Base-by-base conservation (phyloP, 53 echinoderm and acorn worm genomes). In the Holothuria scabra region DNA sequence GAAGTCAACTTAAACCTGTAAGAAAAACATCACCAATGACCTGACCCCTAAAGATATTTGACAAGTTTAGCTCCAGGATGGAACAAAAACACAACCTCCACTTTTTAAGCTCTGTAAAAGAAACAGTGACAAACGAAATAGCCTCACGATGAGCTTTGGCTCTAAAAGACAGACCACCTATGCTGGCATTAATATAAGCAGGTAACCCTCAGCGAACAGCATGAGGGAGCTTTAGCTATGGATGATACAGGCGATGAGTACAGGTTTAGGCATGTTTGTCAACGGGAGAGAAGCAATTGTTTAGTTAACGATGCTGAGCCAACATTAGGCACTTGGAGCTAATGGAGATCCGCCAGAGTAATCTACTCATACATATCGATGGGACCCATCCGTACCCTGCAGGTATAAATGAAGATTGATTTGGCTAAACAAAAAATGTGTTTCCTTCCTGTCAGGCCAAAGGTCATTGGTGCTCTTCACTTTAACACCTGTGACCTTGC, bases 351-450 rank as follows among this genome's bases (percentile, higher is more conserved):
- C 52, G 14, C 18, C 52, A 18, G 52, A 52, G 72, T 44, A 48
- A 72, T 48, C n/a, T 44, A 46, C 46, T 49, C 46, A 25, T 72
- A 72, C 46, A 25, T 72, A 72, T 35, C 46, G 44, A 44, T 44
- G 9, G 12, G 25, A 46, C 72, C 48, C 72, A 72, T 72, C 72
- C 72, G 22, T 72, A 72, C 72, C 72, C 72, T 72, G 12, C 22
- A 72, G 72, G 44, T 72, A 44, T 28, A 44, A 72, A 72, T 72
- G 72, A 72, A 72, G 72, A 72, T 72, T 72, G 72, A 72, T 72
- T 72, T 72, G 72, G 28, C 48, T 44, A 72, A 72, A 72, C 72
- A 72, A 44, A 72, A 72, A 72, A 72, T 46, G 46, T 24, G 20
- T 23, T 72, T 72, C 72, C 72, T 72, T 72, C 72, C 72, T 72